Conservation (phyloP, 2,113 vertebrate species). For the Rhagologus leucostigma region DNA sequence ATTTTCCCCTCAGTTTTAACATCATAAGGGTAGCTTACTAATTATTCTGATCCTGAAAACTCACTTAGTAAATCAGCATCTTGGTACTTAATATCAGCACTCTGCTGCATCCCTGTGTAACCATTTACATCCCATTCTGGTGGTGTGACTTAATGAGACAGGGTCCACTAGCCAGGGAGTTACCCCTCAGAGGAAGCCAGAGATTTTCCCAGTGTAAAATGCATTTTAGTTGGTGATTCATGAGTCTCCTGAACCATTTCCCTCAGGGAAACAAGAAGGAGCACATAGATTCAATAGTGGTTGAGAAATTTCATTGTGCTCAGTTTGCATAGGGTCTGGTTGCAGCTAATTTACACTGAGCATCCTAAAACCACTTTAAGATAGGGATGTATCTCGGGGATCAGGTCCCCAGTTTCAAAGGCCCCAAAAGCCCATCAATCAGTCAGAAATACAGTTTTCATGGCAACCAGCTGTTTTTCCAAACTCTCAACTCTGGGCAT, state of each 20-base stretch:
- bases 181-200: neutral
- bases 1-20: neutral
- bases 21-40: neutral
- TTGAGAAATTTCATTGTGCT: neutral
- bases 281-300: neutral
- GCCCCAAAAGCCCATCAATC: neutral
- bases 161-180: neutral
- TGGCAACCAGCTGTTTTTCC: neutral
- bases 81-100: neutral
- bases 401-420: neutral
- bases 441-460: neutral
- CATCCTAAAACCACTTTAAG: neutral
- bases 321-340: neutral
- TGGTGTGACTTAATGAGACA: neutral
- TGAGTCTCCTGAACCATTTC: neutral
- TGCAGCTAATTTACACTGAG: neutral
- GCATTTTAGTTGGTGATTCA: neutral
- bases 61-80: neutral
- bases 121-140: neutral
- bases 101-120: neutral
- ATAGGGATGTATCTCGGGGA: fast-evolving
- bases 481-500: neutral
- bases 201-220: neutral
- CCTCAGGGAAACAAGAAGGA: neutral
- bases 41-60: neutral